phyloP scores from a whole-genome alignment of 2,888 invertebrate species.

The Synergus gifuensis region DNA sequence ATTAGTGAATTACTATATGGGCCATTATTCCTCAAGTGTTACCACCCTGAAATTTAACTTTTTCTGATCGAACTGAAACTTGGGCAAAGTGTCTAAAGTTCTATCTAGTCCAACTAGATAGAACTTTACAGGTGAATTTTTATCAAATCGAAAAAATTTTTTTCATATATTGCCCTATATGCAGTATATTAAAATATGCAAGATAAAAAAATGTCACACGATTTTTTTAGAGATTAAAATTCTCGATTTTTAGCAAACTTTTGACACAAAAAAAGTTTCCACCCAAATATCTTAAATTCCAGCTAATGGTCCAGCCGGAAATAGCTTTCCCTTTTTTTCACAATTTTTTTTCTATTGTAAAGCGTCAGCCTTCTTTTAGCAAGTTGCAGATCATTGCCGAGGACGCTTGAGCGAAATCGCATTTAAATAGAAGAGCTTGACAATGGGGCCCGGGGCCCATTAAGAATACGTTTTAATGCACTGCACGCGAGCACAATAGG shows the following conservation, averaged over 20 bases:
- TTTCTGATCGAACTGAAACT: too few relatives aligned
- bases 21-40: too few relatives aligned
- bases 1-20: too few relatives aligned
- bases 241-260: background rate
- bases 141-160: too few relatives aligned
- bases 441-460: constrained; percentile 20
- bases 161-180: too few relatives aligned
- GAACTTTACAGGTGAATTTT: too few relatives aligned
- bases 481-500: constrained; percentile 11
- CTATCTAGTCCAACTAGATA: too few relatives aligned
- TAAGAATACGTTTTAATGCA: constrained; percentile 26
- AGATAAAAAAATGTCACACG: background rate
- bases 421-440: constrained; percentile 24
- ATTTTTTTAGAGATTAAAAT: background rate
- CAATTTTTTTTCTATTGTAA: background rate
- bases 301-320: constrained; percentile 17
- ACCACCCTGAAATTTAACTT: too few relatives aligned
- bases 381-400: constrained; percentile 32
- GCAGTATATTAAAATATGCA: background rate
- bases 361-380: constrained; percentile 5
- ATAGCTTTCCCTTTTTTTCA: constrained; percentile 6
- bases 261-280: background rate
- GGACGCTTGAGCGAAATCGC: constrained; percentile 15
- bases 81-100: too few relatives aligned
- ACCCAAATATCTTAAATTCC: background rate